Base-by-base conservation (phyloP, 2,113 vertebrate species). In the Coracopsis vasa region DNA sequence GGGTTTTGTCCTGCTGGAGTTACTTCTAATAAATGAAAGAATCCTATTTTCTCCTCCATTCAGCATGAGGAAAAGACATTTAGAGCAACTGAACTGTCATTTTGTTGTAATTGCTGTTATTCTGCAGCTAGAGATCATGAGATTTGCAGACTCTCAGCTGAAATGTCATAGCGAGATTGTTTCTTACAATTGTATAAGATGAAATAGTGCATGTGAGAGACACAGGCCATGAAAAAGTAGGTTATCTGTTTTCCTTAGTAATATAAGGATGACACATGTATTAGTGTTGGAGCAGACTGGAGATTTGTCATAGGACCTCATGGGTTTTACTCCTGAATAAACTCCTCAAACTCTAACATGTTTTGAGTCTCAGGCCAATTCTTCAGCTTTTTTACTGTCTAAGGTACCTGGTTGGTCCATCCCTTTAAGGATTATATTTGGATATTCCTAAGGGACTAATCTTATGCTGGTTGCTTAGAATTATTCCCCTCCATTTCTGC, bases 41-140 rank as follows among this genome's bases (percentile, higher is more conserved):
- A 78, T 58, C 28, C 31, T 39, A 10, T 50, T 77, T 85, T 18
- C 50, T 65, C 53, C 25, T 94, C 29, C 31, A 8, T 71, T 81
- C 29, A 41, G 33, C 21, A 7, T 29, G 33, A 20, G 16, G 53
- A 71, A 60, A 94, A 92, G 51, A 27, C 13, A 20, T 50, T 78
- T n/a, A 23, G 54, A 64, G 69, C 17, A 53, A 60, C 28, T 24
- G 29, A 83, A 44, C 45, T 71, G 75, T 6, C 39, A 16, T 82
- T 88, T 93, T 80, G 80, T 93, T 80, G 78, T 41, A 93, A 86
- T 90, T 93, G 58, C 54, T 66, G 21, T 77, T 79, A 70, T 19
- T 80, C 54, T 41, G 39, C 70, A 90, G 45, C 74, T 50, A 60
- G 74, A 82, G 48, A 62, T 54, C 0, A 3, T 86, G 70, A 91